phyloP scores from a whole-genome alignment of 2,888 invertebrate genomes.

The Thera obeliscata region DNA sequence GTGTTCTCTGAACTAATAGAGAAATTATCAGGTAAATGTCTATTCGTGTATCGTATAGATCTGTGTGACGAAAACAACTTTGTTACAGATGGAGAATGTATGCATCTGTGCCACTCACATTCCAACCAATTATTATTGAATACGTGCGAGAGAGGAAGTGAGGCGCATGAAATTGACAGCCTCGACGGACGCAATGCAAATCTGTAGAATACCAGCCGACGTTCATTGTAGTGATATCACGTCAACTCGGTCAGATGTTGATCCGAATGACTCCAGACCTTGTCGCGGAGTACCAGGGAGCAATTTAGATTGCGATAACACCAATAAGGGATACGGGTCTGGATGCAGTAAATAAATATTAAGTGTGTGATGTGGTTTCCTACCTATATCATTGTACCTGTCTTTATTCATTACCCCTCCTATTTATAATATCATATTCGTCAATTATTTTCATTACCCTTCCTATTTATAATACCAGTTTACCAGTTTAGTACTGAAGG shows the following conservation, averaged over 20 bases:
- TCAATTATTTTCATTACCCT: too few species aligned
- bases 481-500: too few species aligned
- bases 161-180: slow-evolving; percentile 67
- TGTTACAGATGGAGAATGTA: slow-evolving; percentile 44
- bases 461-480: too few species aligned
- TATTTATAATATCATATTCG: too few species aligned
- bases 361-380: too few species aligned
- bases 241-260: slow-evolving; percentile 52
- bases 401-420: too few species aligned
- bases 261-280: slow-evolving; percentile 57
- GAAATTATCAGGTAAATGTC: slow-evolving; percentile 30
- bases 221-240: slow-evolving; percentile 64
- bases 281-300: slow-evolving; percentile 60
- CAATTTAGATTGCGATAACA: slow-evolving; percentile 64
- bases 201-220: slow-evolving; percentile 64
- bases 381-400: too few species aligned
- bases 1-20: neutral
- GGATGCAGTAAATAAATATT: too few species aligned
- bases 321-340: slow-evolving; percentile 46
- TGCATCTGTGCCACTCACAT: slow-evolving; percentile 52
- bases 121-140: slow-evolving; percentile 59
- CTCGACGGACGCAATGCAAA: slow-evolving; percentile 72
- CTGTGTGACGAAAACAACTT: slow-evolving; percentile 42
- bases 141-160: slow-evolving; percentile 64
- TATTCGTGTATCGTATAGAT: slow-evolving; percentile 22